Conservation (phyloP, 2,888 invertebrate genomes). For the Drosophila dives region DNA sequence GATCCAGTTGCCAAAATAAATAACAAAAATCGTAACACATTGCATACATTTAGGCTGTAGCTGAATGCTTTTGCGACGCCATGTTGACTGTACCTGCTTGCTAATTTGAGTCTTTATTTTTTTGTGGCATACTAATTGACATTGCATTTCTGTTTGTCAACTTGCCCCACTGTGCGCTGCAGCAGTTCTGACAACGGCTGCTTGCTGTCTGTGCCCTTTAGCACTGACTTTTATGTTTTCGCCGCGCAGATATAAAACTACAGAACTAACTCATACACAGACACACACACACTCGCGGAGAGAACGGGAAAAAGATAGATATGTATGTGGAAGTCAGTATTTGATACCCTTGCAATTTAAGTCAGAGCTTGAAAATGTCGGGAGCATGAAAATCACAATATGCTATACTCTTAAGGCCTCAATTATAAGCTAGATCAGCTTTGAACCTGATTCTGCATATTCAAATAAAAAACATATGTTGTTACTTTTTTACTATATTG, state of each 20-base stretch:
- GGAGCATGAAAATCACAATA: conserved; percentile 12
- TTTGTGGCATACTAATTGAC: conserved; percentile 46
- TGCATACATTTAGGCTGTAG: conserved; percentile 22
- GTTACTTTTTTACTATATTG: background rate
- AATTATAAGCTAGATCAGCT: background rate
- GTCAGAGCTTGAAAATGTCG: conserved; percentile 27
- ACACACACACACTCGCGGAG: conserved; percentile 6
- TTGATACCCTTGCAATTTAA: conserved; percentile 49
- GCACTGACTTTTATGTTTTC: conserved; percentile 77
- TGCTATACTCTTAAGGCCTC: conserved; percentile 1
- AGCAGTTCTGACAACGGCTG: conserved; percentile 59
- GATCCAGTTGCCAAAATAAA: conserved; percentile 10
- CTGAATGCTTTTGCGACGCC: background rate
- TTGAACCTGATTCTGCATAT: background rate
- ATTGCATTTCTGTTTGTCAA: conserved; percentile 21
- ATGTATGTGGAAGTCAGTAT: conserved; percentile 33
- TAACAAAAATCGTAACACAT: conserved; percentile 5
- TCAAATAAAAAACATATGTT: background rate
- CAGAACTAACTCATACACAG: conserved; percentile 47
- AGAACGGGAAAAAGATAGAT: conserved; percentile 5
- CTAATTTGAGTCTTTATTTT: conserved; percentile 38
- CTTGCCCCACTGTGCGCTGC: conserved; percentile 62
- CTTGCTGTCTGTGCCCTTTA: conserved; percentile 74
- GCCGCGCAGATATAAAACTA: conserved; percentile 67
- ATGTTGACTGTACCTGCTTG: conserved; percentile 51